Conservation (phyloP, 92 coral and sea anemone species). For the Nematostella vectensis region DNA sequence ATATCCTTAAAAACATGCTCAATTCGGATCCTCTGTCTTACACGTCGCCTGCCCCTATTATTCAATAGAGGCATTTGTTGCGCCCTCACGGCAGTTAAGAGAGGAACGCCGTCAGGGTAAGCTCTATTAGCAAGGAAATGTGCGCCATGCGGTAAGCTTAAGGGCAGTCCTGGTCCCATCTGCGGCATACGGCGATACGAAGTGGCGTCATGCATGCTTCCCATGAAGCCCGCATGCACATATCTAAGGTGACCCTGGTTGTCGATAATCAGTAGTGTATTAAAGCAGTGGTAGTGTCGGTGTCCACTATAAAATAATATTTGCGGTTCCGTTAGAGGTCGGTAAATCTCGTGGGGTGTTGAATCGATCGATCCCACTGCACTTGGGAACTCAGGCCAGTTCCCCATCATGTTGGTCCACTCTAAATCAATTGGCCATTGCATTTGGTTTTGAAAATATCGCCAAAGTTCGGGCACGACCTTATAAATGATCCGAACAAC, state of each 20-base stretch:
- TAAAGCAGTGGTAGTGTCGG: too few relatives aligned
- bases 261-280: too few relatives aligned
- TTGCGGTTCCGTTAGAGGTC: too few relatives aligned
- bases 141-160: constrained; percentile 5
- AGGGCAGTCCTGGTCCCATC: constrained; percentile 9
- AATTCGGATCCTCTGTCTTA: constrained; percentile 1
- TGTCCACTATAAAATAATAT: too few relatives aligned
- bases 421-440: background rate
- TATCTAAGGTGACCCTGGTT: constrained; percentile 2
- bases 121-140: constrained; percentile 3
- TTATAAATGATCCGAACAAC: constrained; percentile 4
- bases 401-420: background rate
- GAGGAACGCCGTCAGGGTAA: constrained; percentile 2
- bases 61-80: constrained; percentile 5
- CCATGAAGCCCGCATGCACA: constrained; percentile 8
- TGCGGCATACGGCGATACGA: background rate
- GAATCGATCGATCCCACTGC: too few relatives aligned
- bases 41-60: constrained; percentile 1
- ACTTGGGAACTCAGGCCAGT: constrained; percentile 6
- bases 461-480: constrained; percentile 4
- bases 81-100: constrained; percentile 9
- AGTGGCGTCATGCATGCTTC: constrained; percentile 4
- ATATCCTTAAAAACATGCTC: constrained; percentile 6
- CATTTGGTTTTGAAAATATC: constrained; percentile 5
- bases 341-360: too few relatives aligned